Evolutionary conservation across 2,113 vertebrate genomes (phyloP), one percentile per base, ranked within the genome.

Genomic region (Tympanuchus pallidicinctus): DNA sequence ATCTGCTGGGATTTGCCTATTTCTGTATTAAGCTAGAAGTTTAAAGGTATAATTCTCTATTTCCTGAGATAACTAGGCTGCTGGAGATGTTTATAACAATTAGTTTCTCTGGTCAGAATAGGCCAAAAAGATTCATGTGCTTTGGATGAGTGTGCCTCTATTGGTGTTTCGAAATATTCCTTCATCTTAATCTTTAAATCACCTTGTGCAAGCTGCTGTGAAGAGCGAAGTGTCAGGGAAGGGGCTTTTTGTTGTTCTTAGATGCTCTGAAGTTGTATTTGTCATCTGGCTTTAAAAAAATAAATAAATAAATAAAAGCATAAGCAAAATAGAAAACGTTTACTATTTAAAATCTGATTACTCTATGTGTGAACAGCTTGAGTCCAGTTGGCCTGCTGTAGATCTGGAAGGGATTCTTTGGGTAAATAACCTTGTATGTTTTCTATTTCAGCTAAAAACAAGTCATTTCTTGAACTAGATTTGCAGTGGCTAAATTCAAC

Each of bases 301-400:
- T n/a, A 57, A 92, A 82, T 91, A 64, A 57, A 2, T 66, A 78
- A 38, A 38, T 38, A 82, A 21, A 57, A 90, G 19, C 32, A 67
- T 2, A 1, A 86, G 63, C 11, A 54, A 34, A 73, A 22, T 15
- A 82, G 32, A 82, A 78, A 89, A 86, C 56, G 3, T 93, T 94
- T 92, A 59, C 63, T 94, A 45, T 89, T 95, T 93, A 89, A 91
- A 82, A 91, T 76, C 64, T 76, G 3, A 80, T 87, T 93, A 66
- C 64, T 73, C 1, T 88, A 24, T 85, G 81, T 90, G 52, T 90
- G 88, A 88, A 52, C 22, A 75, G 43, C 65, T 88, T 72, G 6
- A 88, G 78, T 93, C 86, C 80, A 93, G 57, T 93, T 95, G 92
- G 90, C 86, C 32, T 57, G 47, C 65, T 74, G 25, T 75, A 92